phyloP scores from a whole-genome alignment of 2,888 invertebrate species.

The Melanotus villosus region DNA sequence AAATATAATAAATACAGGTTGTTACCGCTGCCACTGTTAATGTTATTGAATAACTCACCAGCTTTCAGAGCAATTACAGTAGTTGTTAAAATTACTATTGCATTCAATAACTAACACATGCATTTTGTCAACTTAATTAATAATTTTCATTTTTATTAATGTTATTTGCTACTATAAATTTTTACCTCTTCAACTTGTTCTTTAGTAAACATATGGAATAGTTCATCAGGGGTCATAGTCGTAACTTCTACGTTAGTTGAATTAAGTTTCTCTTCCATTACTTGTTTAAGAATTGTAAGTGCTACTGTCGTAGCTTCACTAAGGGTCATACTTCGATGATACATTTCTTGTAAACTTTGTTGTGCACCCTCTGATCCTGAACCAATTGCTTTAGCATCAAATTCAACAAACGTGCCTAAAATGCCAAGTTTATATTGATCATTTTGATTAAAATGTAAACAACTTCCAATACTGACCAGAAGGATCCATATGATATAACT shows the following conservation, averaged over 20 bases:
- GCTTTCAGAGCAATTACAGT: too few relatives aligned
- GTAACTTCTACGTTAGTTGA: constrained; percentile 98
- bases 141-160: too few relatives aligned
- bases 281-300: constrained; percentile 96
- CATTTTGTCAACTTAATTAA: too few relatives aligned
- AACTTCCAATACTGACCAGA: constrained; percentile 75
- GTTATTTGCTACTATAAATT: too few relatives aligned
- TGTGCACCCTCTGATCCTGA: constrained; percentile 99
- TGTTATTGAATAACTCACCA: too few relatives aligned
- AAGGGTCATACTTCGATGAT: constrained; percentile 90
- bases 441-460: background rate
- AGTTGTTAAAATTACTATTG: too few relatives aligned
- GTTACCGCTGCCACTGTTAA: too few relatives aligned
- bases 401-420: constrained; percentile 95
- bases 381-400: constrained; percentile 99
- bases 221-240: constrained; percentile 86
- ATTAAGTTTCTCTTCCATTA: constrained; percentile 99
- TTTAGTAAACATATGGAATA: constrained; percentile 92
- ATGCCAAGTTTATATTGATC: background rate
- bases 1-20: too few relatives aligned
- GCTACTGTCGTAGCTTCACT: constrained; percentile 93
- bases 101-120: too few relatives aligned
- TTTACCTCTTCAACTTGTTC: constrained; percentile 94
- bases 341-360: constrained; percentile 86
- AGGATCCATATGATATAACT: constrained; percentile 98